Base-by-base conservation (phyloP, 2,888 invertebrate genomes). In the Catocala sponsa region DNA sequence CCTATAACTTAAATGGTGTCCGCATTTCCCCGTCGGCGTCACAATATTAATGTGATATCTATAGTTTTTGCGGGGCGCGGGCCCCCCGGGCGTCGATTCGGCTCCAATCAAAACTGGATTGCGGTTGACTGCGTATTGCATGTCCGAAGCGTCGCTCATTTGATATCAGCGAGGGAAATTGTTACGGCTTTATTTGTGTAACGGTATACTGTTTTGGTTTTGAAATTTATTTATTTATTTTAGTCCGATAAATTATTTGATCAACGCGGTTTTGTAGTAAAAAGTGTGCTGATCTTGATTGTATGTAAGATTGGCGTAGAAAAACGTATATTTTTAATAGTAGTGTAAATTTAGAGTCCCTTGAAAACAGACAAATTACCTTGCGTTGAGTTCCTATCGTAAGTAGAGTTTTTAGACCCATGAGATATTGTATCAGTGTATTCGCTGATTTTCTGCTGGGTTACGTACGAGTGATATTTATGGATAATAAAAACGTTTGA, bases 1-100 rank as follows among this genome's bases (percentile, higher is more conserved):
- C 63, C 72, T 15, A n/a, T 42, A 12, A 42, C 76, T 80, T 71
- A 70, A 0, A 47, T 78, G 76, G 71, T 46, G 72, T 70, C 76
- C 80, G 81, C 81, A 82, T 88, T 70, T 55, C 85, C 86, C 79
- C 84, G 83, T 90, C 90, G 87, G 86, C 81, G 88, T 89, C 86
- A 82, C 84, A 81, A 82, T 82, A 86, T 85, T 82, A 83, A 81
- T 80, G 84, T 78, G 85, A 82, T 86, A 84, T 81, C 83, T 81
- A 79, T 74, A 82, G 79, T 89, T 90, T 90, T 90, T 89, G 87
- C 81, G 85, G 79, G 82, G 81, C 46, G 75, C 75, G 66, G 56
- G 76, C 83, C 76, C 83, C 76, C 73, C 79, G 74, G 80, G 86
- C 70, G 65, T 65, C 80, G 74, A 79, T 78, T 80, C 70, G 74